Evolutionary conservation across 1,140 invertebrate species (phyloP).

Genomic region (Plectus sambesii): DNA sequence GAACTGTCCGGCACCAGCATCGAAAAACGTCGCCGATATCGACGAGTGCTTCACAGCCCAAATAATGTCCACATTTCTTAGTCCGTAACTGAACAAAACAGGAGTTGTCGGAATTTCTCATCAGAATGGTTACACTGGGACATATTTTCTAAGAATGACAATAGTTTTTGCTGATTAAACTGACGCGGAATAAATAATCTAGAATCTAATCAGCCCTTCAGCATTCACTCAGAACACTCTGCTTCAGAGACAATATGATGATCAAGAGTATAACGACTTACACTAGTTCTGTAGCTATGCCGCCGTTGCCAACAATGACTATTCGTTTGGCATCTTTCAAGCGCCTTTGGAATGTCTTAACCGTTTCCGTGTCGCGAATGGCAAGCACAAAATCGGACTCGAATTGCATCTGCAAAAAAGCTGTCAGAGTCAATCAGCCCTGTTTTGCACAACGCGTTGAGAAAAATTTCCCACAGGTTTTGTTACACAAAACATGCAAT

Average conservation of each 20-base stretch:
- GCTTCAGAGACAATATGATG: slow-evolving; percentile 8
- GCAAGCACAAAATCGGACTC: too few relatives aligned
- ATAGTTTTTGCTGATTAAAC: not conserved
- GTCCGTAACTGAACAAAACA: slow-evolving; percentile 56
- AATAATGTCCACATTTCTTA: slow-evolving; percentile 67
- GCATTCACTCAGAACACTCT: too few relatives aligned
- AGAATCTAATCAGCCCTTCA: too few relatives aligned
- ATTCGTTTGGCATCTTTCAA: too few relatives aligned
- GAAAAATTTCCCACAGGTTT: too few relatives aligned
- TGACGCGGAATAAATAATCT: not conserved
- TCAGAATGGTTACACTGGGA: not conserved
- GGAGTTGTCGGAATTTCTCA: not conserved
- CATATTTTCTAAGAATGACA: not conserved
- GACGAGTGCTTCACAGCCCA: slow-evolving; percentile 88
- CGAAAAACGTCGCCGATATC: slow-evolving; percentile 81
- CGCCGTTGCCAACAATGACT: slow-evolving; percentile 83
- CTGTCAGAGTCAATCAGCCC: too few relatives aligned
- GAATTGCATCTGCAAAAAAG: too few relatives aligned
- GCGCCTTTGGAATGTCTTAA: too few relatives aligned
- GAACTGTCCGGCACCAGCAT: slow-evolving; percentile 87
- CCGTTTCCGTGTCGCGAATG: too few relatives aligned
- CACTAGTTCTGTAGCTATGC: slow-evolving; percentile 88
- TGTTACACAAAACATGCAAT: too few relatives aligned
- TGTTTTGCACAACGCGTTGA: too few relatives aligned
- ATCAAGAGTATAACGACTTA: slow-evolving; percentile 35